Evolutionary conservation across 2,797 vertebrate genomes (phyloP), one percentile per base, ranked within the genome.

Genomic region (Calcarius lapponicus): DNA sequence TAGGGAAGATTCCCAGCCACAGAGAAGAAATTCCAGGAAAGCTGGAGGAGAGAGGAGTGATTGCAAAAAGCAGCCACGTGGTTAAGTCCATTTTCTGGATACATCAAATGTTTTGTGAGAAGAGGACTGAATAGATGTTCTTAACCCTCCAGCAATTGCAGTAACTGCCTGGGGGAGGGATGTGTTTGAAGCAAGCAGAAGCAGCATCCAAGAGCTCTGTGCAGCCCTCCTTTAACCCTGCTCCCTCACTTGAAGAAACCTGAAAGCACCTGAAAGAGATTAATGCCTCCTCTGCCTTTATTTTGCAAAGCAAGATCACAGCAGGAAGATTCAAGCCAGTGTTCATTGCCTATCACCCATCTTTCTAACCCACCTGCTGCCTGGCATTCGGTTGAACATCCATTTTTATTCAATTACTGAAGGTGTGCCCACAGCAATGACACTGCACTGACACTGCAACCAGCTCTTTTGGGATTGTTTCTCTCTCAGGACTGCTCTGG

Each of bases 231-330:
- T 89, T 73, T 58, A 90, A 60, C 64, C 19, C 48, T 78, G 28
- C 34, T 90, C 32, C 31, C 34, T 85, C 73, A 62, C 34, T 57
- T 43, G 45, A 73, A 58, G 75, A 73, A 76, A 42, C 9, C 50
- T 67, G 71, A 79, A 92, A 91, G 42, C 54, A 56, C 60, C 87
- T 93, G 85, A 84, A 94, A 84, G 70, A 88, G 66, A 91, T 90
- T 96, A 95, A 86, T 73, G 36, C 50, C 40, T 94, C 78, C 80
- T 90, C 79, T 80, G 73, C 73, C 70, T 90, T 92, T 58, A 38
- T 40, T 92, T 75, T 86, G 51, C 81, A 66, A 38, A 28, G 42
- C 40, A 53, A 88, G 43, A 90, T 64, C 66, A 64, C 86, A 90
- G 74, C 71, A 84, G 92, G 67, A 72, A 67, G 72, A 73, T 2